Evolutionary conservation across 2,113 vertebrate genomes (phyloP).

Genomic region (Sula dactylatra): DNA sequence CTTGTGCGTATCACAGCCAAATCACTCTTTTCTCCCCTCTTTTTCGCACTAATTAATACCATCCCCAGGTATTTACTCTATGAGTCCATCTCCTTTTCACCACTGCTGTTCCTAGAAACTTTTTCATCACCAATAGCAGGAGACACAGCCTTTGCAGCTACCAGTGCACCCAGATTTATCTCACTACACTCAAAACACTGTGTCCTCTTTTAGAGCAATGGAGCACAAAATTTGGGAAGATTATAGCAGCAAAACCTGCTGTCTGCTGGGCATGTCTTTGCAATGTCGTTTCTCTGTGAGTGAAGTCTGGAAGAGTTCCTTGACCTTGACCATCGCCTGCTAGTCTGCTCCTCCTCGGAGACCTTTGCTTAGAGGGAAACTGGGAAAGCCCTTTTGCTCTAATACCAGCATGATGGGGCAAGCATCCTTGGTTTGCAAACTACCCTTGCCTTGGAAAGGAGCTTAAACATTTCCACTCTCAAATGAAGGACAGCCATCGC

Average conservation of each 20-base stretch:
- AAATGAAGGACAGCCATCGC: neutral
- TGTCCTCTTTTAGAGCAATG: neutral
- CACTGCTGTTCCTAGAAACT: neutral
- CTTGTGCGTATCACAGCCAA: neutral
- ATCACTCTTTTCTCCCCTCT: neutral
- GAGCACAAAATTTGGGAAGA: neutral
- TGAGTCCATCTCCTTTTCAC: neutral
- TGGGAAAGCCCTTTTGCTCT: neutral
- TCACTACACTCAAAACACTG: neutral
- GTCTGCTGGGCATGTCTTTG: neutral
- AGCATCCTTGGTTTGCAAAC: neutral
- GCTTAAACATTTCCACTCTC: neutral
- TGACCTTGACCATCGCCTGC: neutral
- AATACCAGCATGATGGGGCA: accelerated
- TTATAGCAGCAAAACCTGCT: neutral
- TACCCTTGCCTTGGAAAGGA: neutral
- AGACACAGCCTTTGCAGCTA: neutral
- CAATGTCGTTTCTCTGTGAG: neutral
- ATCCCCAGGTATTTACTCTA: neutral
- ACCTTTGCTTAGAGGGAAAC: neutral
- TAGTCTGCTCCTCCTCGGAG: accelerated
- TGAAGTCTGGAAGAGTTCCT: neutral
- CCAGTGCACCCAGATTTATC: neutral
- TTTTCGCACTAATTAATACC: neutral
- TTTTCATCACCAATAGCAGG: neutral